Conservation (phyloP, 2,888 invertebrate species). For the Platycnemis pennipes region DNA sequence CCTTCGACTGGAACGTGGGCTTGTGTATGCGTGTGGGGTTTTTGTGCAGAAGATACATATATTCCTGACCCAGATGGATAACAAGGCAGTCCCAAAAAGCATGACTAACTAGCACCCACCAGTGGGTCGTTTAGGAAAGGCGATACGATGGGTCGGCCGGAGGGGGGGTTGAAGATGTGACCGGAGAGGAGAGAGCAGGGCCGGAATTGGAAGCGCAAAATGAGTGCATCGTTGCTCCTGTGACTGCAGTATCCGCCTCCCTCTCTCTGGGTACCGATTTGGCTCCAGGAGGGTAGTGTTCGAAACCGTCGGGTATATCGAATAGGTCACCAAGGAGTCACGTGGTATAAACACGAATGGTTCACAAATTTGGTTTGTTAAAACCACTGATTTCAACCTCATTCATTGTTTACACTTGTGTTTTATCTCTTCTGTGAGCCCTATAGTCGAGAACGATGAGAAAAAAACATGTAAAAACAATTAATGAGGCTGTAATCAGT, state of each 20-base stretch:
- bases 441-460: too few species aligned
- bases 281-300: too few species aligned
- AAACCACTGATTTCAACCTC: too few species aligned
- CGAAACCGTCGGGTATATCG: too few species aligned
- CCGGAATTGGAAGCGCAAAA: not conserved
- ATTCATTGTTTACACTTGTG: too few species aligned
- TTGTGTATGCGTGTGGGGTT: not conserved
- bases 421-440: too few species aligned
- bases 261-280: not conserved
- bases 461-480: too few species aligned
- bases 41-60: not conserved
- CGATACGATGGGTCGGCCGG: not conserved
- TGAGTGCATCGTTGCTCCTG: not conserved
- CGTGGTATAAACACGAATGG: too few species aligned
- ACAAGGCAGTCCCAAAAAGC: constrained; percentile 43
- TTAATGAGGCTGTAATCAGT: too few species aligned
- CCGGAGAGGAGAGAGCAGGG: not conserved
- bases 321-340: too few species aligned
- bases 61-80: not conserved
- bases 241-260: not conserved
- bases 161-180: not conserved
- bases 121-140: constrained; percentile 38
- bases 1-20: not conserved
- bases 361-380: too few species aligned
- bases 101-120: constrained; percentile 44